phyloP scores from a whole-genome alignment of 2,113 vertebrate genomes.

The Peromyscus polionotus region DNA sequence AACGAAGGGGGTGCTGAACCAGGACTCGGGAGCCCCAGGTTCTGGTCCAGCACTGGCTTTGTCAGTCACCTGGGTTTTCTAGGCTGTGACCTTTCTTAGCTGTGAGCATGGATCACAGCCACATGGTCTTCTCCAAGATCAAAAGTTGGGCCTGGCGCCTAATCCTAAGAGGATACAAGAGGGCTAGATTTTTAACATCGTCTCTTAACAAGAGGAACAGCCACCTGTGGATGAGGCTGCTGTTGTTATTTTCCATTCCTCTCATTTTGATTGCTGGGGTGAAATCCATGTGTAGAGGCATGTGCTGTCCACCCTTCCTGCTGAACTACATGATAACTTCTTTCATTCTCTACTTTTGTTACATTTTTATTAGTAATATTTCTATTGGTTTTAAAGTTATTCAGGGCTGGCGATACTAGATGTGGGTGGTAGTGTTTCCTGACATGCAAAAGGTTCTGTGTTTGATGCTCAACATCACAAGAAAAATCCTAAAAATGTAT shows the following conservation, averaged over 20 bases:
- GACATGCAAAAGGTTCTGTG: not conserved
- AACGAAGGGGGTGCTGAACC: not conserved
- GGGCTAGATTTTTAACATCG: not conserved
- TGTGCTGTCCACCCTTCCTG: not conserved
- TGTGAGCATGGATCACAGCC: not conserved
- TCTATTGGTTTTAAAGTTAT: not conserved
- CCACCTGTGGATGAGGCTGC: not conserved
- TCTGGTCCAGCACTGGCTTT: not conserved
- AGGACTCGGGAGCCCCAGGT: not conserved
- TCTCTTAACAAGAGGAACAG: not conserved
- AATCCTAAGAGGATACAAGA: not conserved
- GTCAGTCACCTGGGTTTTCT: not conserved
- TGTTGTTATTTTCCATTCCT: not conserved
- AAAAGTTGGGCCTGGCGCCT: not conserved
- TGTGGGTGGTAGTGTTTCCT: not conserved
- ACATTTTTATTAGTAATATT: slow-evolving; percentile 13
- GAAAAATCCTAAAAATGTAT: not conserved
- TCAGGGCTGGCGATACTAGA: not conserved
- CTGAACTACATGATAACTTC: not conserved
- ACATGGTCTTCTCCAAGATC: not conserved
- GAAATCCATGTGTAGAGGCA: not conserved
- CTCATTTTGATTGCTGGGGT: not conserved
- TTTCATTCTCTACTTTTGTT: slow-evolving; percentile 33
- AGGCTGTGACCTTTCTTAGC: not conserved
- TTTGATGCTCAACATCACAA: not conserved